Evolutionary conservation across 2,888 invertebrate genomes (phyloP), one percentile per base, ranked within the genome.

Genomic region (Mycalesis mineus): DNA sequence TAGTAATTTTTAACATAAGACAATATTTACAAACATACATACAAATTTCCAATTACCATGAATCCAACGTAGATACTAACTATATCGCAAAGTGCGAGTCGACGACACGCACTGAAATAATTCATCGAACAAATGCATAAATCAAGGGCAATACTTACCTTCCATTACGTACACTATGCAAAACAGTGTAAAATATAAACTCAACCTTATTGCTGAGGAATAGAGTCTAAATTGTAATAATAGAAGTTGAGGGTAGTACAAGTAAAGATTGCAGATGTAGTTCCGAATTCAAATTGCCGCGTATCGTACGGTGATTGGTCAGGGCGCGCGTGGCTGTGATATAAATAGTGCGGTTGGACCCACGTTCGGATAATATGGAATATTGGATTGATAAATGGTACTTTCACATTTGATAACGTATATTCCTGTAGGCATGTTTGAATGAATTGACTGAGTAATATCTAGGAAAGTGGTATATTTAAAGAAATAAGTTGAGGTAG

Each of bases 81-180:
- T 55, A 44, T 81, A 84, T 80, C 82, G 70, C 67, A 65, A 73
- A 80, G 74, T 73, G 78, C 71, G 74, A 78, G 72, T 72, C 76
- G 78, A 75, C 80, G 84, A 80, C 83, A 77, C 74, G 74, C 70
- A 69, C 67, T 67, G 71, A 78, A 80, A 88, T 88, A 87, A 87
- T 81, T 88, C 85, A 88, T 88, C 79, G 86, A 85, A 88, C 81
- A 72, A 78, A 83, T 79, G 76, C 83, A 86, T 88, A 87, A 88
- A 88, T 88, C 87, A 88, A 81, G 82, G 69, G 74, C 80, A 78
- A 80, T 80, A 79, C 76, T 71, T 70, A 72, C 75, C 74, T 75
- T 68, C 65, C 67, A 67, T 63, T 40, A 37, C 29, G 45, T 52
- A 48, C 15, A 28, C 58, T 47, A 42, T 47, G 37, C 44, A 47